Evolutionary conservation across 2,113 vertebrate species (phyloP).

Genomic region (Phycodurus eques): DNA sequence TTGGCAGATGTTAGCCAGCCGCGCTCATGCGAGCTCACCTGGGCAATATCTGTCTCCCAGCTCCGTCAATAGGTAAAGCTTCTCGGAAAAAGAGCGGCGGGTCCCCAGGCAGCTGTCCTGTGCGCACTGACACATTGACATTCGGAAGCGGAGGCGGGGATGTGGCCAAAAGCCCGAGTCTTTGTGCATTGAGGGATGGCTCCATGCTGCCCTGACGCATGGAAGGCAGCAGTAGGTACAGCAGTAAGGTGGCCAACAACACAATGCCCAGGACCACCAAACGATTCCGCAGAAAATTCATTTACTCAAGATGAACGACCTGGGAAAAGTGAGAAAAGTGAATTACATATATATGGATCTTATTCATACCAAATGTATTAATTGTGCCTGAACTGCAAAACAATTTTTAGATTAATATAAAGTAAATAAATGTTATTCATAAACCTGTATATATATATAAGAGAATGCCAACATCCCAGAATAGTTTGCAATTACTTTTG

Average conservation of each 20-base stretch:
- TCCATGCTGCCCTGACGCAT: conserved; percentile 73
- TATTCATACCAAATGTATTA: not conserved
- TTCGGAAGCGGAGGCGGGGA: conserved; percentile 37
- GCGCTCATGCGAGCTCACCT: conserved; percentile 68
- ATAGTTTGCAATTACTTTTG: not conserved
- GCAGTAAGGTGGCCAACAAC: conserved; percentile 75
- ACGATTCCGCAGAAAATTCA: conserved; percentile 77
- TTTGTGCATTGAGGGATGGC: conserved; percentile 62
- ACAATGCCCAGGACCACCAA: conserved; percentile 80
- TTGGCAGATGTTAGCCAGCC: not conserved
- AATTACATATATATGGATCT: not conserved
- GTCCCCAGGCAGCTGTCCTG: conserved; percentile 73
- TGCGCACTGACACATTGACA: conserved; percentile 74
- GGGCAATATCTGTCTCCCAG: conserved; percentile 63
- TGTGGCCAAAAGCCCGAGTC: conserved; percentile 54
- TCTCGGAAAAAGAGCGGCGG: conserved; percentile 87
- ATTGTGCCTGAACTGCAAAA: not conserved
- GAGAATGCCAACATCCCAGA: not conserved
- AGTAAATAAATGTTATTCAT: not conserved
- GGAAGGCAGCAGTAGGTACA: conserved; percentile 83
- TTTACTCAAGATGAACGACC: conserved; percentile 36
- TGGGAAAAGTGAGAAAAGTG: conserved; percentile 12
- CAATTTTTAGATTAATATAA: not conserved
- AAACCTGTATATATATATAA: not conserved
- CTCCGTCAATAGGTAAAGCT: conserved; percentile 66